Evolutionary conservation across 2,113 vertebrate species (phyloP).

Genomic region (Syrrhaptes paradoxus): DNA sequence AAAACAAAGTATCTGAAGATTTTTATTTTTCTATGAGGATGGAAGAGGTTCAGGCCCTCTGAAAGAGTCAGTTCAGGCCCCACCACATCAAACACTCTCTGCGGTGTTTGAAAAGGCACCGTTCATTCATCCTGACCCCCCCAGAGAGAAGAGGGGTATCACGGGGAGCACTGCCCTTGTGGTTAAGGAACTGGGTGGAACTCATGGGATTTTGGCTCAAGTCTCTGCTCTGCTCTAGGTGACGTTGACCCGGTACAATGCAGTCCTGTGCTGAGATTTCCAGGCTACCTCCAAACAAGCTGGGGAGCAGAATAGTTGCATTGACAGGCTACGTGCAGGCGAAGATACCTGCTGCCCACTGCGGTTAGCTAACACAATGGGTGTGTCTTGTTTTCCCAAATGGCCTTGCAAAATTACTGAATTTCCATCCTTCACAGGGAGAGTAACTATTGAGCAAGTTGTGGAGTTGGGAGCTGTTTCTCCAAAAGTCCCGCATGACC

Average conservation of each 20-base stretch:
- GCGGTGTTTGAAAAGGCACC: not conserved
- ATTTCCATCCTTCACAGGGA: not conserved
- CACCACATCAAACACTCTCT: conserved; percentile 10
- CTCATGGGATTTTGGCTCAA: not conserved
- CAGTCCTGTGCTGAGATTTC: not conserved
- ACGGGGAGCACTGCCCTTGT: not conserved
- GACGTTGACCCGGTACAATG: not conserved
- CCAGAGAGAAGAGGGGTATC: not conserved
- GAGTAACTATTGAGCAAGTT: not conserved
- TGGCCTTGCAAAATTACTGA: not conserved
- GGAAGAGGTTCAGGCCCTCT: not conserved
- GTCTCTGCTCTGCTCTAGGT: not conserved
- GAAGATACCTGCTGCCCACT: not conserved
- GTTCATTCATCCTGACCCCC: not conserved
- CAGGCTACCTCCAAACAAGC: not conserved
- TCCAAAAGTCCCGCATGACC: not conserved
- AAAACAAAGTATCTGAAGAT: conserved; percentile 40
- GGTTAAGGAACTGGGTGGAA: not conserved
- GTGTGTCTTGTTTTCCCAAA: not conserved
- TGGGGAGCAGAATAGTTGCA: not conserved
- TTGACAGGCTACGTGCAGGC: not conserved
- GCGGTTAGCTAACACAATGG: not conserved
- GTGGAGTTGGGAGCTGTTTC: not conserved
- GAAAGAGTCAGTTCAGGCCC: conserved; percentile 45
- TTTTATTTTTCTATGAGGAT: conserved; percentile 4